Percentiles rank a stretch among this genome's conserved stretches.
Evolutionary conservation across 2,888 invertebrate species (phyloP).

Genomic region (Aricia artaxerxes): DNA sequence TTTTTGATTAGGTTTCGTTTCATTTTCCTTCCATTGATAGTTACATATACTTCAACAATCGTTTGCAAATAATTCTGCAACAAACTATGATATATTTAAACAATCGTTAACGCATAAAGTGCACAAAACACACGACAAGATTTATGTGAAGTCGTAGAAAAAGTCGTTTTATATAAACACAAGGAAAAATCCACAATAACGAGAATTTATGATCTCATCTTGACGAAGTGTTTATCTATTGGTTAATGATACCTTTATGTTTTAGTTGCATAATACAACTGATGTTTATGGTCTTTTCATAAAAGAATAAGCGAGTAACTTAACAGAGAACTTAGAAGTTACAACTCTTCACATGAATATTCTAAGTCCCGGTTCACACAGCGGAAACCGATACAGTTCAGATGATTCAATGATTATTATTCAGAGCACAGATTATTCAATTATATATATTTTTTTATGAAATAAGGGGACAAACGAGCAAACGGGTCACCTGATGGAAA

Average conservation of each 20-base stretch:
- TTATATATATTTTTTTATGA: too few relatives aligned
- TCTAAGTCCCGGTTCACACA: too few relatives aligned
- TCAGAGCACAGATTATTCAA: too few relatives aligned
- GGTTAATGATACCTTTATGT: background rate
- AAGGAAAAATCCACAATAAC: background rate
- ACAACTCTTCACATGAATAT: background rate
- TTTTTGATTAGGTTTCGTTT: background rate
- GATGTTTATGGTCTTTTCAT: background rate
- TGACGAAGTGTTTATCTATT: background rate
- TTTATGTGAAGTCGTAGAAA: constrained; percentile 19
- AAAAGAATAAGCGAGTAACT: background rate
- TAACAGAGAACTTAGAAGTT: too few relatives aligned
- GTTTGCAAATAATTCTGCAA: background rate
- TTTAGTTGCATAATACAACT: background rate
- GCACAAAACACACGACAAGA: background rate
- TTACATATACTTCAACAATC: background rate
- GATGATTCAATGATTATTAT: too few relatives aligned
- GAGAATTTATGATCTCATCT: constrained; percentile 24
- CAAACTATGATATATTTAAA: background rate
- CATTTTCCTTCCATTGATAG: background rate
- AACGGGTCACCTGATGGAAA: too few relatives aligned
- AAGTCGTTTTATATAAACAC: background rate
- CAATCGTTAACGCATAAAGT: background rate
- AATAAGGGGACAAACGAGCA: too few relatives aligned
- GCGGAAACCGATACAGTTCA: too few relatives aligned